Evolutionary conservation across 2,113 vertebrate species (phyloP).

Genomic region (Nanorana parkeri): DNA sequence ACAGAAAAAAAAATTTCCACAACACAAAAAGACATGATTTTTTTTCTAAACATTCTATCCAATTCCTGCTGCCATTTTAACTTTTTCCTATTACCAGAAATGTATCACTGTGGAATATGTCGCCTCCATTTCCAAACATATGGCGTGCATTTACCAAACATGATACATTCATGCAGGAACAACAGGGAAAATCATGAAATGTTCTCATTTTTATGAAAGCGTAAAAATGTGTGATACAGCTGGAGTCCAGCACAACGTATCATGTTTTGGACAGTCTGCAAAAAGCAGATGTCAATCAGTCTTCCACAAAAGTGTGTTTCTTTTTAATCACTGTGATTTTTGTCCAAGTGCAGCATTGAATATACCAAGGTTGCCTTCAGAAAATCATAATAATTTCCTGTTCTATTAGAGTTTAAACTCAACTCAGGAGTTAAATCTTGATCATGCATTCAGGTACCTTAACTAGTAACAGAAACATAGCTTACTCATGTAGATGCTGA

Average conservation of each 20-base stretch:
- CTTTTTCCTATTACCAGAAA: no score
- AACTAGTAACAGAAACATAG: no score
- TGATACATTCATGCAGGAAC: slow-evolving; percentile 1
- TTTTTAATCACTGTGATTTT: background rate
- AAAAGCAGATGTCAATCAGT: background rate
- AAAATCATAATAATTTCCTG: no score
- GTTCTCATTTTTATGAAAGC: slow-evolving; percentile 5
- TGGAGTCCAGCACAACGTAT: background rate
- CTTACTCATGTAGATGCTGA: no score
- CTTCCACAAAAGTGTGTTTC: background rate
- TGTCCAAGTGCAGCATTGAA: background rate
- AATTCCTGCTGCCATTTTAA: no score
- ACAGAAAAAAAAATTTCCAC: no score
- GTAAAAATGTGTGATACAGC: slow-evolving; percentile 37
- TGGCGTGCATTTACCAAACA: slow-evolving; percentile 16
- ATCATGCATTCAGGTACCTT: no score
- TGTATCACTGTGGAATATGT: background rate
- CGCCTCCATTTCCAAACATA: slow-evolving; percentile 9
- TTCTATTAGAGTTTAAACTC: no score
- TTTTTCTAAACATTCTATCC: no score
- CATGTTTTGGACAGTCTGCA: background rate
- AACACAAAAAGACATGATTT: no score
- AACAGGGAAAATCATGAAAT: slow-evolving; percentile 10
- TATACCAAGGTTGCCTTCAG: background rate
- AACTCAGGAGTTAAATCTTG: no score